phyloP scores from a whole-genome alignment of 30 jellyfish, hydroid and myxozoan genomes.

The Hydractinia echinata region DNA sequence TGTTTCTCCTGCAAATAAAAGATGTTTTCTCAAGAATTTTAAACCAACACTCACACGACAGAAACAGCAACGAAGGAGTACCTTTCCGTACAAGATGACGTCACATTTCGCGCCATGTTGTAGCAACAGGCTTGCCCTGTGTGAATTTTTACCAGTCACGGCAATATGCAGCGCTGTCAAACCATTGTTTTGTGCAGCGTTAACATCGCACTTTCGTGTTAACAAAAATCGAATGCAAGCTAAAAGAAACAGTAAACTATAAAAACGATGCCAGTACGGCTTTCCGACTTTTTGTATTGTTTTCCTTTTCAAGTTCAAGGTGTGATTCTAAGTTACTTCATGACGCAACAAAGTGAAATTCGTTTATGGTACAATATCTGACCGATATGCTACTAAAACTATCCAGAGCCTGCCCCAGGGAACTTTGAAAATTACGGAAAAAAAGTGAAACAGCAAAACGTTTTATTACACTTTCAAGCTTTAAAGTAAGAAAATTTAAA shows the following conservation, averaged over 20 bases:
- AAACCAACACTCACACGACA: not conserved
- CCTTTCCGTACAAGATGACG: constrained; percentile 25
- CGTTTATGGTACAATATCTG: too few species aligned
- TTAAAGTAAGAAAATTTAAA: too few species aligned
- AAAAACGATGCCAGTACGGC: not conserved
- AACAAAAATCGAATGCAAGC: constrained; percentile 26
- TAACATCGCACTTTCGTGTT: constrained; percentile 32
- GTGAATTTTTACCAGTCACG: constrained; percentile 12
- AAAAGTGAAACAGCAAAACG: too few species aligned
- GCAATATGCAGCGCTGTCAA: constrained; percentile 22
- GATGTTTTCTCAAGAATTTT: not conserved
- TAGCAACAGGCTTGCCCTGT: constrained; percentile 10
- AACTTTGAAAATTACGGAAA: too few species aligned
- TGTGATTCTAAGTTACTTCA: too few species aligned
- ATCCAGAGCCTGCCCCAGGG: too few species aligned
- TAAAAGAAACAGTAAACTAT: not conserved
- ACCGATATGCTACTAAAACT: too few species aligned
- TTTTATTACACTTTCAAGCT: too few species aligned
- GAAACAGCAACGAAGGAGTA: not conserved
- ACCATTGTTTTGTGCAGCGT: constrained; percentile 17
- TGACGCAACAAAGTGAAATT: too few species aligned
- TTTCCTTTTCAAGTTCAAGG: too few species aligned
- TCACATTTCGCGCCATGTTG: constrained; percentile 30
- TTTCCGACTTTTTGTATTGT: too few species aligned
- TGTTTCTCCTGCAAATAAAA: constrained; percentile 13